Evolutionary conservation across 2,113 vertebrate genomes (phyloP), one percentile per base, ranked within the genome.

Genomic region (Cynopterus brachyotis): DNA sequence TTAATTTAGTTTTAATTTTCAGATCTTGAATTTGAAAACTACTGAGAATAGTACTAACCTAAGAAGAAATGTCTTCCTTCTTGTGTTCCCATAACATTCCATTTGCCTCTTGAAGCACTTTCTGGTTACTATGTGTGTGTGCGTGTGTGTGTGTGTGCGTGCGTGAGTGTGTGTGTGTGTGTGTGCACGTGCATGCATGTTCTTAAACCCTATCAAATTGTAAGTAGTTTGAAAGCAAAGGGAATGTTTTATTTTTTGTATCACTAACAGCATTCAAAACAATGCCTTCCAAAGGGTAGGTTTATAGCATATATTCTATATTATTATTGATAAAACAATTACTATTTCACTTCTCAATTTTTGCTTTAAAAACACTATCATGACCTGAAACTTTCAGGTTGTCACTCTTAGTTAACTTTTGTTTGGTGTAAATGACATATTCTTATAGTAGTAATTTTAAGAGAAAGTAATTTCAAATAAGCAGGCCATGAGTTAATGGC

Each of bases 381-480:
- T 60, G 10, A 42, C 35, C 55, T 64, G 26, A 90, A 62, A 64
- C 10, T 19, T 70, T 80, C 67, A 93, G 45, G 9, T 57, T 76
- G 17, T 7, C 45, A 76, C 13, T 86, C 28, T 73, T 89, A 80
- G 20, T 70, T 96, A 92, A 75, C 40, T 40, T 87, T 73, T 85
- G 10, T 91, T 91, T 79, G 57, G 40, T 60, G 32, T 16, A 57
- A 76, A 32, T 35, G 22, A 17, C 11, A 75, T 90, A 76, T 92
- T 84, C 28, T 83, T 92, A 26, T 32, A 85, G 47, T 2, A 76
- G 16, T 40, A 69, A 67, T 84, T 91, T 3, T 91, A 28, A 83
- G 91, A 91, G 20, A 59, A 88, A 87, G 4, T 53, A 64, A 72
- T 70, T 92, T 66, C 13, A 80, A 96, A 57, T 80, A 80, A 89